A percentile compares a stretch with the other conserved stretches of the same genome.
phyloP scores from a whole-genome alignment of 2,113 vertebrate species.

The Arvicanthis niloticus region DNA sequence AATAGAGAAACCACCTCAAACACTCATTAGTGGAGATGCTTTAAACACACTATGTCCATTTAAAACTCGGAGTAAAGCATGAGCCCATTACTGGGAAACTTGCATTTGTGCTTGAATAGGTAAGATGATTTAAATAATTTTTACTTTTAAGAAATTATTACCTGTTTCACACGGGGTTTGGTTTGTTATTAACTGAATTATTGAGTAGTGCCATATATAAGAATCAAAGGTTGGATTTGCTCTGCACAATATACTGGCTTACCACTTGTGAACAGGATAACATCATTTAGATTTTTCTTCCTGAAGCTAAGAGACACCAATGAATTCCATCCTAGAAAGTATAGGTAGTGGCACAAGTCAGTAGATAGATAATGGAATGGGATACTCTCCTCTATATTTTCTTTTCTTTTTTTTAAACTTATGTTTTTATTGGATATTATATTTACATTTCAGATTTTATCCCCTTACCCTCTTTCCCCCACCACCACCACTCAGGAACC shows the following conservation, averaged over 20 bases:
- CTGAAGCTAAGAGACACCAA: neutral
- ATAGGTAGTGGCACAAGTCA: neutral
- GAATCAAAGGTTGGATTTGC: slow-evolving; percentile 7
- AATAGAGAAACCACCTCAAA: neutral
- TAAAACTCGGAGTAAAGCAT: neutral
- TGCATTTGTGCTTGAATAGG: slow-evolving; percentile 21
- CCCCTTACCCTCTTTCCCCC: too few relatives aligned
- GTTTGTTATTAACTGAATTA: slow-evolving; percentile 51
- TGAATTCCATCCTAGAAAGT: neutral
- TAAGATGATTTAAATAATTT: slow-evolving; percentile 52
- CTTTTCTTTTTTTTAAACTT: too few relatives aligned
- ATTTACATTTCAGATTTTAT: too few relatives aligned
- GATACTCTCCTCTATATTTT: neutral
- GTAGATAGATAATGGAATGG: neutral
- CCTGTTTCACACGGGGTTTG: neutral
- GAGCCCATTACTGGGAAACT: neutral
- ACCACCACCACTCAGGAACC: too few relatives aligned
- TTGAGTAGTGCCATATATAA: slow-evolving; percentile 7
- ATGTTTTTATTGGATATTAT: too few relatives aligned
- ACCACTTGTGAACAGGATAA: neutral
- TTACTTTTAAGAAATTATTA: slow-evolving; percentile 70
- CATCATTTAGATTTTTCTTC: neutral
- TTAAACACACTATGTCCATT: slow-evolving; percentile 7
- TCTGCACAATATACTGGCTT: neutral
- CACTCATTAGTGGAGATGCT: neutral